phyloP scores from a whole-genome alignment of 2,888 invertebrate species.

The Temnothorax rugatulus region DNA sequence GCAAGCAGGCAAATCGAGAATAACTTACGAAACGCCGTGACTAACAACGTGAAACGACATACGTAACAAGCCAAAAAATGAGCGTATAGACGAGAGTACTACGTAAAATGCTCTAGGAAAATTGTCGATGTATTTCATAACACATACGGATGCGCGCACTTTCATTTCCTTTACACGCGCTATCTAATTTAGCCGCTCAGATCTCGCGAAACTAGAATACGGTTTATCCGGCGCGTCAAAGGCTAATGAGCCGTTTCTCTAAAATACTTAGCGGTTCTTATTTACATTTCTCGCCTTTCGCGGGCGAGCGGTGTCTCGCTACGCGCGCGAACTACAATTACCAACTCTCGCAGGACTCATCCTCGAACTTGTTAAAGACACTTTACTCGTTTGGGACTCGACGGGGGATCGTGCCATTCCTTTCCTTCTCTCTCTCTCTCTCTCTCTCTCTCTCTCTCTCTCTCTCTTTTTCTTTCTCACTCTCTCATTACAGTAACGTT shows the following conservation, averaged over 20 bases:
- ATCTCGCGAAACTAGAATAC: slow-evolving; percentile 53
- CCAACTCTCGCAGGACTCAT: slow-evolving; percentile 46
- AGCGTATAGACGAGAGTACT: not conserved
- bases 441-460: too few species aligned
- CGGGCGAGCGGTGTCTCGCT: not conserved
- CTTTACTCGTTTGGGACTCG: slow-evolving; percentile 11
- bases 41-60: not conserved
- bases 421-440: not conserved
- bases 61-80: not conserved
- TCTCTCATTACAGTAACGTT: not conserved
- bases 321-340: slow-evolving; percentile 44
- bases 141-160: slow-evolving; percentile 12
- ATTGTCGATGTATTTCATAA: not conserved
- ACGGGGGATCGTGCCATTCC: not conserved
- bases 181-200: slow-evolving; percentile 37
- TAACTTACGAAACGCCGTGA: slow-evolving; percentile 24
- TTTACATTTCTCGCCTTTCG: slow-evolving; percentile 47
- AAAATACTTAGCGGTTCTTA: slow-evolving; percentile 50
- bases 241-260: slow-evolving; percentile 54
- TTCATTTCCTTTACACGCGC: slow-evolving; percentile 30
- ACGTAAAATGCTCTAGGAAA: not conserved
- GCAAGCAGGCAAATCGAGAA: not conserved
- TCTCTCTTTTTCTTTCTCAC: not conserved
- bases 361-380: slow-evolving; percentile 45
- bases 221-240: slow-evolving; percentile 47